Evolutionary conservation across 1,140 invertebrate genomes (phyloP).

Genomic region (Musca vetustissima): DNA sequence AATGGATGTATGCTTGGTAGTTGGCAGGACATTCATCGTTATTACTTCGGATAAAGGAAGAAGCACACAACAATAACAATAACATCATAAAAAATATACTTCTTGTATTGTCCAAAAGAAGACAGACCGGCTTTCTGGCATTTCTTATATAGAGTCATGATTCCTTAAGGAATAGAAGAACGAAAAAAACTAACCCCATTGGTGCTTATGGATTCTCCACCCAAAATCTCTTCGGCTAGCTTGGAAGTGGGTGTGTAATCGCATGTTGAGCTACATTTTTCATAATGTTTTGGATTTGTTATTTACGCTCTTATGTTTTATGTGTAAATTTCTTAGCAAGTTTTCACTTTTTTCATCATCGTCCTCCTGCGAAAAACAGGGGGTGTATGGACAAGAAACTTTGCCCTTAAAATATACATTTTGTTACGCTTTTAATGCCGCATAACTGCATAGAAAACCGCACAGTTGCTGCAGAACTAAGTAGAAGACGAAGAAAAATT

Average conservation of each 20-base stretch:
- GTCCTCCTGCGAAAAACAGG: too few relatives aligned
- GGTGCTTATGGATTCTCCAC: not conserved
- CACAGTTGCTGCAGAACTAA: conserved; percentile 15
- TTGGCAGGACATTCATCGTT: too few relatives aligned
- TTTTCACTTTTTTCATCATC: conserved; percentile 14
- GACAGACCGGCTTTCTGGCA: too few relatives aligned
- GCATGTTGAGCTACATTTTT: conserved; percentile 18
- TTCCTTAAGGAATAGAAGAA: too few relatives aligned
- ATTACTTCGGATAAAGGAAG: too few relatives aligned
- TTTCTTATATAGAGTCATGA: too few relatives aligned
- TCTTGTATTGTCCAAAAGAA: too few relatives aligned
- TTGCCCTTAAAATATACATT: not conserved
- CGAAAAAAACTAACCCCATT: not conserved
- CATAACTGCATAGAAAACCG: not conserved
- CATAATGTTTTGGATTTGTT: conserved; percentile 1
- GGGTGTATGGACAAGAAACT: too few relatives aligned
- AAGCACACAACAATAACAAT: too few relatives aligned
- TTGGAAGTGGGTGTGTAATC: conserved; percentile 3
- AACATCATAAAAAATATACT: too few relatives aligned
- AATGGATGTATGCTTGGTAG: too few relatives aligned
- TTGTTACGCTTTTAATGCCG: not conserved
- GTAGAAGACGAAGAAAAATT: conserved; percentile 17
- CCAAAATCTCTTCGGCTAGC: not conserved
- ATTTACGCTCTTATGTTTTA: not conserved
- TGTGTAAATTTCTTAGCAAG: conserved; percentile 22